These are phyloP conservation scores for Mylabris sibirica DNA, from an alignment of 2,888 invertebrate genomes.

Conservation along the genomic window DNA sequence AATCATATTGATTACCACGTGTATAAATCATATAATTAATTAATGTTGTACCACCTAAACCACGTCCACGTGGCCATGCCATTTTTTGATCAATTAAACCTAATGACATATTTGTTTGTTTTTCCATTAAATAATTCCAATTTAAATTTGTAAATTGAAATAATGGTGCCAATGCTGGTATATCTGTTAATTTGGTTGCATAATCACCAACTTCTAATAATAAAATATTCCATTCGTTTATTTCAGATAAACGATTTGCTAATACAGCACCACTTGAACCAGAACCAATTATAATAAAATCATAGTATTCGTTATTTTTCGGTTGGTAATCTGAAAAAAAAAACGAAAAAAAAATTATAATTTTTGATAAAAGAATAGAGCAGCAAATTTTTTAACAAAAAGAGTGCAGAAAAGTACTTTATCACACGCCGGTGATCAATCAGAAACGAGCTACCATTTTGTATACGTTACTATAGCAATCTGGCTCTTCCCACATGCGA, in stretches of 20 bases:
- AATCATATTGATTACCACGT: conserved; percentile 71
- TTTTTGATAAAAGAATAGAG: too few species aligned
- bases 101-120: conserved; percentile 64
- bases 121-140: conserved; percentile 69
- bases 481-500: too few species aligned
- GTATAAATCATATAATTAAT: conserved; percentile 66
- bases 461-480: too few species aligned
- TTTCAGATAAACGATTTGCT: conserved; percentile 74
- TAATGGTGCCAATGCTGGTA: conserved; percentile 64
- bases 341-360: background rate
- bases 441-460: too few species aligned
- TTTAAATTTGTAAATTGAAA: conserved; percentile 67
- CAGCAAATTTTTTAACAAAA: too few species aligned
- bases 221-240: conserved; percentile 67
- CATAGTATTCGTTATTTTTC: conserved; percentile 60
- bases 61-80: conserved; percentile 66
- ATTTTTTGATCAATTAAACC: conserved; percentile 61
- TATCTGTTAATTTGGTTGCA: conserved; percentile 64
- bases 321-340: background rate
- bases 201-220: conserved; percentile 71
- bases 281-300: conserved; percentile 74
- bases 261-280: conserved; percentile 76
- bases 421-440: too few species aligned
- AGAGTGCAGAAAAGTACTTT: too few species aligned
- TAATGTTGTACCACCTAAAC: conserved; percentile 64